Percentiles rank a stretch among this genome's conserved stretches.
These are phyloP conservation scores for Ornithorhynchus anatinus DNA, from an alignment of 2,113 vertebrate species.

Conservation along the genomic window DNA sequence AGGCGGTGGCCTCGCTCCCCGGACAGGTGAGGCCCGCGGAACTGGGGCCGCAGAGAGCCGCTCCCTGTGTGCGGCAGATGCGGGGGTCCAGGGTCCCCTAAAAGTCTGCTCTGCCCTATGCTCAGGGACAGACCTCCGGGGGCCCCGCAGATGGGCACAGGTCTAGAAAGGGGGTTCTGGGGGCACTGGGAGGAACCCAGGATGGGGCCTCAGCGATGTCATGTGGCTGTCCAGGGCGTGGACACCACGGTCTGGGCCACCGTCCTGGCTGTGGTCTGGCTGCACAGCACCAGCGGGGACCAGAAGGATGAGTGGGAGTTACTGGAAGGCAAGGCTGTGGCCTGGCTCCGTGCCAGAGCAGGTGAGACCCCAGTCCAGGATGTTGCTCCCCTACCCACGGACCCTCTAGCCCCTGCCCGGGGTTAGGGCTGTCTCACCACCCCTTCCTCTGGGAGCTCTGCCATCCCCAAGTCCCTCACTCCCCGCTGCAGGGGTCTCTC, in stretches of 20 bases:
- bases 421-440: too few relatives aligned
- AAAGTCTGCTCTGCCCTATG: background rate
- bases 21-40: constrained; percentile 40
- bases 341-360: constrained; percentile 33
- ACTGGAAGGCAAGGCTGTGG: constrained; percentile 75
- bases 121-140: background rate
- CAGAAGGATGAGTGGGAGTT: constrained; percentile 78
- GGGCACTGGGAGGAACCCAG: background rate
- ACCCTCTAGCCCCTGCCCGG: background rate
- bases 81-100: background rate
- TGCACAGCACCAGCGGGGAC: constrained; percentile 61
- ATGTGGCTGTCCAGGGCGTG: background rate
- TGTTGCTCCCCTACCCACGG: background rate
- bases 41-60: background rate
- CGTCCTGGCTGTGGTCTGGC: constrained; percentile 80
- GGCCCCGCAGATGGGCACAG: too few relatives aligned
- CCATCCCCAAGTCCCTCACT: too few relatives aligned
- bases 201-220: background rate
- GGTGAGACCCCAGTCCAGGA: constrained; percentile 16
- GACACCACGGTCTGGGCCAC: constrained; percentile 76
- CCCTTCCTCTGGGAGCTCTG: too few relatives aligned
- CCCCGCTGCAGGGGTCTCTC: background rate
- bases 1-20: constrained; percentile 51
- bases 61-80: too few relatives aligned
- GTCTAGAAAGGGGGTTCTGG: background rate